Conservation (phyloP, 2,113 vertebrate species). For the Platichthys stellatus region DNA sequence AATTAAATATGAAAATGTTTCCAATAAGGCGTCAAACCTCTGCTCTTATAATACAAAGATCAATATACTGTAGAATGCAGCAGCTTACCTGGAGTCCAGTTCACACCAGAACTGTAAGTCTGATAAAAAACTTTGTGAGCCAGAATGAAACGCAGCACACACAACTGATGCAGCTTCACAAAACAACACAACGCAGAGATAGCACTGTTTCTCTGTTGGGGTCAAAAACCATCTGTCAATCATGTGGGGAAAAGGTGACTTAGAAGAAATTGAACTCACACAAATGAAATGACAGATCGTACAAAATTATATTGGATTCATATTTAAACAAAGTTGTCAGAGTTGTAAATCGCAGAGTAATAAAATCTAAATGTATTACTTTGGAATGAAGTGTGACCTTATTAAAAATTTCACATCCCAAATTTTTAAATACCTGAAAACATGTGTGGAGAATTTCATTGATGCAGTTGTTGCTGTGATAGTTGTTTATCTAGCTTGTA, state of each 20-base stretch:
- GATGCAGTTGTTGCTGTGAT: not conserved
- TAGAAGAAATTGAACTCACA: not conserved
- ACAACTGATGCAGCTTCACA: not conserved
- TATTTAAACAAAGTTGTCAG: too few species aligned
- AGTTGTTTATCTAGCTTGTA: not conserved
- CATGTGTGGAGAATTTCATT: not conserved
- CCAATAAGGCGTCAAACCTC: too few species aligned
- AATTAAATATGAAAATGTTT: not conserved
- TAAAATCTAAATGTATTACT: too few species aligned
- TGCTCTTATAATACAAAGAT: not conserved
- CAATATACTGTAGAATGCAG: not conserved
- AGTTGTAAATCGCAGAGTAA: too few species aligned
- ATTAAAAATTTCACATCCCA: not conserved
- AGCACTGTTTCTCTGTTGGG: not conserved
- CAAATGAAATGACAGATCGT: not conserved
- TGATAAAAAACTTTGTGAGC: not conserved
- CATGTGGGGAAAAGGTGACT: not conserved
- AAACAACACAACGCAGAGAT: not conserved
- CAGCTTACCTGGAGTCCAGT: conserved; percentile 31
- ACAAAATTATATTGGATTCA: not conserved
- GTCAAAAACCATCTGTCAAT: not conserved
- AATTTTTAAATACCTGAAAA: not conserved
- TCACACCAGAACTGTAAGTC: not conserved
- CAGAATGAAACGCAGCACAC: conserved; percentile 9
- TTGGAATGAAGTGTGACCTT: not conserved